A percentile compares a stretch with the other conserved stretches of the same genome.
Conservation (phyloP, 1,140 invertebrate genomes). For the Hypothenemus hampei region DNA sequence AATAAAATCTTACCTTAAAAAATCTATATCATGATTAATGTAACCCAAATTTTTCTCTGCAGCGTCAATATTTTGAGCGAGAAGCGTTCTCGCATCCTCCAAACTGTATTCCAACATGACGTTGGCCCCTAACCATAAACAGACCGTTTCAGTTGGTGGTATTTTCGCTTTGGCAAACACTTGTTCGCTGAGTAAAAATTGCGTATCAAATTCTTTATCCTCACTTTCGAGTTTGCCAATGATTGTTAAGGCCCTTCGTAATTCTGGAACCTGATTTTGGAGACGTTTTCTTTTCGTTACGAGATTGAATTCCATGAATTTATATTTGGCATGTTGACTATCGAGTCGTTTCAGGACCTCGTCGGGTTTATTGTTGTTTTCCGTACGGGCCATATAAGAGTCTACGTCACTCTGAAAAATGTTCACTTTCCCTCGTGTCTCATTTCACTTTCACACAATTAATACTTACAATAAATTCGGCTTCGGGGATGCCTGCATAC, state of each 20-base stretch:
- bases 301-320: constrained; percentile 93
- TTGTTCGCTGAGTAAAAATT: constrained; percentile 93
- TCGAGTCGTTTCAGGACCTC: constrained; percentile 80
- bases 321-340: constrained; percentile 92
- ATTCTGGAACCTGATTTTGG: constrained; percentile 87
- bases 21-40: constrained; percentile 89
- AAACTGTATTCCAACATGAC: constrained; percentile 97
- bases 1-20: constrained; percentile 60
- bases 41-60: constrained; percentile 79
- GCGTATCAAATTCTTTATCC: constrained; percentile 78
- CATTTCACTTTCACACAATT: too few species aligned
- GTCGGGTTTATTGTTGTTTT: constrained; percentile 76
- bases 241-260: constrained; percentile 87
- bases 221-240: constrained; percentile 82
- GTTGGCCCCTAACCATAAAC: constrained; percentile 97
- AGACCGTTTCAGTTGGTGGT: constrained; percentile 89
- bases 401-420: constrained; percentile 89
- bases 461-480: constrained; percentile 69
- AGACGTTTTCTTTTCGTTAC: constrained; percentile 76
- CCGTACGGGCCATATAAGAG: constrained; percentile 77
- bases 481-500: constrained; percentile 75
- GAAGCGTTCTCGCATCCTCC: constrained; percentile 82
- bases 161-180: constrained; percentile 86
- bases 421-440: too few species aligned
- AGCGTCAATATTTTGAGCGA: constrained; percentile 83